Base-by-base conservation (phyloP, 2,888 invertebrate species). In the Abrostola triplasia region DNA sequence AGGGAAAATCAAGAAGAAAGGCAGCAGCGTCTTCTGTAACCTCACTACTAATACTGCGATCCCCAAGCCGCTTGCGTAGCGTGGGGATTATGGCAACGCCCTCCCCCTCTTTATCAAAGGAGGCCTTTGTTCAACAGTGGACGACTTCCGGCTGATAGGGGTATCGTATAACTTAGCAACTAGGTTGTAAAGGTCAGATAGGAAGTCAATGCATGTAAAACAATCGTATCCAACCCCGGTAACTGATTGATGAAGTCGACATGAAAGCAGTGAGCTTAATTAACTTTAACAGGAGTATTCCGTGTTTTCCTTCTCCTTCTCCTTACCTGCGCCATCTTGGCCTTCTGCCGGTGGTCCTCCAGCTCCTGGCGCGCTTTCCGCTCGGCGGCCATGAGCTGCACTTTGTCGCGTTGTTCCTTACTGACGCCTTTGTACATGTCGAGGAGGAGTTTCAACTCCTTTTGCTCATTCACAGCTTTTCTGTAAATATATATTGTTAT, bases 371-470 rank as follows among this genome's bases (percentile, higher is more conserved):
- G 93, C 0, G 97, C 96, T 92, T 98, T 98, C 83, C 98, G 97
- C 91, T 99, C 99, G 0, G 98, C 97, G 0, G 98, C 98, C 99
- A 99, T 98, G 63, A 99, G 95, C 92, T 98, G 98, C 49, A 98
- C 99, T 93, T 99, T 99, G 88, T 99, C 99, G 6, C 99, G 95
- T 88, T 98, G 98, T 85, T 99, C 99, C 89, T 99, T 99, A 64
- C 98, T 97, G 8, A 98, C 98, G n/a, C 98, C 98, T 93, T 99
- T 99, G 94, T 99, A 99, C 98, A 99, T 99, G 89, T 99, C 99
- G 70, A 99, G 94, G 10, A 99, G 91, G 0, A 99, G 92, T 88
- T 99, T 99, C 96, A 99, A 96, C 90, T 99, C 99, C 83, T 98
- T 98, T 90, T 98, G 98, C 87, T 98, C 98, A 87, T 98, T 98